Evolutionary conservation across 1,140 invertebrate genomes (phyloP).

Genomic region (Drosophila asahinai): DNA sequence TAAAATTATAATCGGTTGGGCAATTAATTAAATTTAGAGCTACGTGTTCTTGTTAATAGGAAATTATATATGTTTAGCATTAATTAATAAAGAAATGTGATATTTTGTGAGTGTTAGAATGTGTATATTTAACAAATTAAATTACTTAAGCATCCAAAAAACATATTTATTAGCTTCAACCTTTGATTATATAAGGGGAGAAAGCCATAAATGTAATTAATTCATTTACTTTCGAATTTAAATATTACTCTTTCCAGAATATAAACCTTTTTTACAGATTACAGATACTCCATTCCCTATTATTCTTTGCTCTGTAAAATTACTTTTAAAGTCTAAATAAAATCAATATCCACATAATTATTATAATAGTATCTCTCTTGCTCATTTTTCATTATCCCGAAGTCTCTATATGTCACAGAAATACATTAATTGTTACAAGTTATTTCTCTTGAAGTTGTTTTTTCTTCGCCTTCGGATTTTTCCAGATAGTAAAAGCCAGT

Average conservation of each 20-base stretch:
- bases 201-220: too few relatives aligned
- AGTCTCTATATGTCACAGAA: slow-evolving; percentile 5
- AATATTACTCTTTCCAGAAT: too few relatives aligned
- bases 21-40: background rate
- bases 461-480: background rate
- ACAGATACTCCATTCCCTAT: too few relatives aligned
- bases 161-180: too few relatives aligned
- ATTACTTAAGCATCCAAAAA: background rate
- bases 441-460: background rate
- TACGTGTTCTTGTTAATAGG: background rate
- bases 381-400: background rate
- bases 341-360: background rate
- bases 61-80: slow-evolving; percentile 4
- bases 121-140: background rate
- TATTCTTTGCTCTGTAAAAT: too few relatives aligned
- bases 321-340: too few relatives aligned
- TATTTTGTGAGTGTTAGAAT: background rate
- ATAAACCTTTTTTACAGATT: too few relatives aligned
- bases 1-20: background rate
- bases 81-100: slow-evolving; percentile 4
- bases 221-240: too few relatives aligned
- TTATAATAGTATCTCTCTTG: background rate
- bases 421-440: background rate
- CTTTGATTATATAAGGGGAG: too few relatives aligned
- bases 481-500: background rate